These are phyloP conservation scores for Campopleginae sp. DNA, from an alignment of 2,888 invertebrate species.

Conservation along the genomic window DNA sequence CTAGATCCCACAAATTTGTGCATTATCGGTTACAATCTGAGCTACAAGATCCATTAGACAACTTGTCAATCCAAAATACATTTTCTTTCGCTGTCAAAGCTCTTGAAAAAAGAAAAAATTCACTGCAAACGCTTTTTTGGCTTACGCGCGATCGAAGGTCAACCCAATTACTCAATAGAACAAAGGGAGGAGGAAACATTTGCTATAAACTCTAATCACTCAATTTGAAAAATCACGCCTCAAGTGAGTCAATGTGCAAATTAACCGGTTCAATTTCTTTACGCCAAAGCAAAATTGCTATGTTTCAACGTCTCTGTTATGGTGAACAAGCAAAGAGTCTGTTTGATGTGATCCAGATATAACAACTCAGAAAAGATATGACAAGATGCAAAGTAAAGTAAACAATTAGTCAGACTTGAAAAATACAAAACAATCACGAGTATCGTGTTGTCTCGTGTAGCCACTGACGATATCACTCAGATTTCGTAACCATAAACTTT, in stretches of 20 bases:
- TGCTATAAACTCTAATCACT: neutral
- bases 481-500: conserved; percentile 4
- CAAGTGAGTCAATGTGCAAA: neutral
- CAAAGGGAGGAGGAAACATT: neutral
- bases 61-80: neutral
- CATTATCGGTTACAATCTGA: neutral
- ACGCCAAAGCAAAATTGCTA: too few relatives aligned
- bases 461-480: conserved; percentile 1
- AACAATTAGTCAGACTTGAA: neutral
- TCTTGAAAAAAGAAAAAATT: neutral
- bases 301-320: neutral
- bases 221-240: neutral
- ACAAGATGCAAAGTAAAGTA: neutral
- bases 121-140: neutral
- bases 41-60: neutral
- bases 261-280: neutral
- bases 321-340: neutral
- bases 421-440: neutral
- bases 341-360: neutral
- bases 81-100: neutral
- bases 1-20: conserved; percentile 30
- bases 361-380: neutral
- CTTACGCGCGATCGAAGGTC: neutral
- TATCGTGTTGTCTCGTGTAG: neutral
- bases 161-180: neutral